Base-by-base conservation (phyloP, 1,140 invertebrate species). In the Battus philenor region DNA sequence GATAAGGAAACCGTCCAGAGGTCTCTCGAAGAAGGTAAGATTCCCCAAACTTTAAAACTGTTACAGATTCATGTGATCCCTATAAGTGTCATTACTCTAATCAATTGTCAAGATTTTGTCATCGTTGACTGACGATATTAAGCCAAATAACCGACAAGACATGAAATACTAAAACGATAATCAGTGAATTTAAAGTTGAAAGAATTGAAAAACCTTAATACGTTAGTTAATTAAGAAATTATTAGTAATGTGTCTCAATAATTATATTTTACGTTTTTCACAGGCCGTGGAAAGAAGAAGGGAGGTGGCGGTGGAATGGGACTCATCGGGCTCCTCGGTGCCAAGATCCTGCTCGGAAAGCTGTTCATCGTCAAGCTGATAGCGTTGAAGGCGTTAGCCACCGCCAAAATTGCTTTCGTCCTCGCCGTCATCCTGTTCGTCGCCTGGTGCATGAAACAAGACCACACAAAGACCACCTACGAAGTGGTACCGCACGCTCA, bases 281-380 rank as follows among this genome's bases (percentile, higher is more conserved):
- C 59, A 85, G 80, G 76, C 44, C 80, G 80, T 68, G 69, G 68
- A 7, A 82, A 85, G 54, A 81, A 84, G 43, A 82, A 82, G 38
- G 62, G 68, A 18, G 61, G 63, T 4, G 44, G 69, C 12, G 74
- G 67, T 12, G 60, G 81, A 15, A 75, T 68, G 4, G 76, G 59
- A 2, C 63, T 85, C 15, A 76, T 85, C 30, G 81, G 78, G 22
- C 74, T 85, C 8, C 58, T 85, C 2, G 78, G 66, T 11, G 78
- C 78, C 10, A 84, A 84, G 34, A 33, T 85, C 1, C 50, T 82
- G 4, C 53, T 85, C 20, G 77, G 78, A 2, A 85, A 85, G 41
- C 68, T 85, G n/a, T 76, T 85, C 54, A 77, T 85, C 44, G 75
- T 85, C 4, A 85, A 85, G 27, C 70, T 85, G 16, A 73, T 85